Evolutionary conservation across 2,888 invertebrate species (phyloP), one percentile per base, ranked within the genome.

Genomic region (Tetragonula carbonaria): DNA sequence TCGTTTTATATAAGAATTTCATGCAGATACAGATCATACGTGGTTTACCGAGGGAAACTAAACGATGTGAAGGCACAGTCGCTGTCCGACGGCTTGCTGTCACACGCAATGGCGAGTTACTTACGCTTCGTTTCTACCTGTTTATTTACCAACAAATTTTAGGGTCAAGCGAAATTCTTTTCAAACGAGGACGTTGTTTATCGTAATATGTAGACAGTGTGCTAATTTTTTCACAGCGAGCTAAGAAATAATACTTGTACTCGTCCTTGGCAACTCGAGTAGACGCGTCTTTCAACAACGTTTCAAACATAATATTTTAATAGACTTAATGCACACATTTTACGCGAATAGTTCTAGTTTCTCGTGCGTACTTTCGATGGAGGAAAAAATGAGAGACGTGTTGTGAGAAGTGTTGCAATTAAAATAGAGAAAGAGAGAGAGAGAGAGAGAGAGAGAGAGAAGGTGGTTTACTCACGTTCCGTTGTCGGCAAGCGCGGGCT

Each of bases 401-500:
- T 28, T 28, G 28, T 28, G 11, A 45, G 28, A 45, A 11, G 45
- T 45, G 45, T 45, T 2, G 23, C 13, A 59, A 23, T 4, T 14
- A 4, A 28, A n/a, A 3, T 33, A 51, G 11, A 6, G 2, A 18
- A 0, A 4, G 18, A 18, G 3, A 59, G 8, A 28, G 23, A 55
- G 2, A 23, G 14, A 14, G 1, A 18, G 16, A 4, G 28, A 28
- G 28, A 28, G 28, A 28, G 2, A 28, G 28, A 28, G 28, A 28
- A 13, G 23, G 4, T 11, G 2, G 23, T 16, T 11, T 85, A 94
- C 94, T 93, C 86, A 94, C 94, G 94, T 91, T 86, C 93, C 94
- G 83, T 94, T 94, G 81, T 94, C 92, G 79, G 94, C 91, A 75
- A 94, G 92, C n/a, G 94, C 91, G 38, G 94, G 93, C 78, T 94